These are phyloP conservation scores for Leptatherina wallacei DNA, from an alignment of 2,797 vertebrate species.

Conservation along the genomic window DNA sequence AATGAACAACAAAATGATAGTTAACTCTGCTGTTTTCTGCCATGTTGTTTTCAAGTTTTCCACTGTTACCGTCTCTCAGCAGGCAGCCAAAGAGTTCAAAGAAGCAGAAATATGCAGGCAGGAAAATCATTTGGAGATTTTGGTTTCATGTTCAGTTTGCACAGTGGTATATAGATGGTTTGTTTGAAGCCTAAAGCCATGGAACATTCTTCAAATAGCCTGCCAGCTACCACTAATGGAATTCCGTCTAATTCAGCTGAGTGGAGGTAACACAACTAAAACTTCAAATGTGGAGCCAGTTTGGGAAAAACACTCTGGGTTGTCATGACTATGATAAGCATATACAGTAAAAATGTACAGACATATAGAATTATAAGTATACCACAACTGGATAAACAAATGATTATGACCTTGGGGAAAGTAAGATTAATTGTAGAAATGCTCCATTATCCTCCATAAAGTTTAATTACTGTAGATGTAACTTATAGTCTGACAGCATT, in stretches of 20 bases:
- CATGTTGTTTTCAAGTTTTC: slow-evolving; percentile 57
- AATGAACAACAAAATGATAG: slow-evolving; percentile 26
- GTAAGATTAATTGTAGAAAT: not conserved
- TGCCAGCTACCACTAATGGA: slow-evolving; percentile 84
- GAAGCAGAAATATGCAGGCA: slow-evolving; percentile 74
- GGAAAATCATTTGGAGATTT: slow-evolving; percentile 80
- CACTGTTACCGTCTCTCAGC: slow-evolving; percentile 43
- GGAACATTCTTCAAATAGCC: slow-evolving; percentile 82
- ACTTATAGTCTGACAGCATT: slow-evolving; percentile 17
- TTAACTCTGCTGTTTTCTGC: slow-evolving; percentile 13
- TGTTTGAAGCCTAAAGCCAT: slow-evolving; percentile 81
- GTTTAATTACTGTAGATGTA: slow-evolving; percentile 1
- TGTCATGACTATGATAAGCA: slow-evolving; percentile 16
- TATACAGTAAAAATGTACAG: not conserved
- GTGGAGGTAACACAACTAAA: slow-evolving; percentile 65
- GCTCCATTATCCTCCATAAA: not conserved
- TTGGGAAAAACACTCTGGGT: slow-evolving; percentile 31
- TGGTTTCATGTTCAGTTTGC: slow-evolving; percentile 81
- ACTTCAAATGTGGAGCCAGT: slow-evolving; percentile 57
- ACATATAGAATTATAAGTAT: not conserved
- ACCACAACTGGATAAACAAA: slow-evolving; percentile 19
- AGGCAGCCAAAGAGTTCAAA: slow-evolving; percentile 77
- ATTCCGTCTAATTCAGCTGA: slow-evolving; percentile 74
- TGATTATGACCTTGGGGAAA: not conserved
- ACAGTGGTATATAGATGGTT: slow-evolving; percentile 77